Percentiles rank a stretch among this genome's conserved stretches.
Conservation (phyloP, 2,888 invertebrate species). For the Drosophila borealis region DNA sequence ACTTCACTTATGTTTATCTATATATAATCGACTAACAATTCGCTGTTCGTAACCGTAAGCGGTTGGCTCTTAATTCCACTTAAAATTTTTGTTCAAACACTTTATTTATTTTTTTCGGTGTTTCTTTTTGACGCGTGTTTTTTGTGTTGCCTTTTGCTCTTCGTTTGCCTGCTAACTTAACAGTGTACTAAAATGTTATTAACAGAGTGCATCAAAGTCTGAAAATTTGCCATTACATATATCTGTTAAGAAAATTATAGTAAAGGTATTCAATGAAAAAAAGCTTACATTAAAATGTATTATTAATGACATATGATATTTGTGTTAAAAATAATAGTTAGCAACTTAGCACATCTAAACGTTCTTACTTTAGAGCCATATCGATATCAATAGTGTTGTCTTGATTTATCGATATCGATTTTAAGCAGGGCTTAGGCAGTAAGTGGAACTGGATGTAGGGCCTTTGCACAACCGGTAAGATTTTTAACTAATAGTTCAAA, state of each 20-base stretch:
- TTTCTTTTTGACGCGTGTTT: conserved; percentile 29
- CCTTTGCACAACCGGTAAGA: not conserved
- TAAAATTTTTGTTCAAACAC: not conserved
- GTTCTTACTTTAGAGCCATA: not conserved
- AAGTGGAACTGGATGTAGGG: not conserved
- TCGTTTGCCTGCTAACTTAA: conserved; percentile 15
- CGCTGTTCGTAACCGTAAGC: not conserved
- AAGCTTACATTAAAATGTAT: not conserved
- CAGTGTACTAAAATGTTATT: conserved; percentile 24
- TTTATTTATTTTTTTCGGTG: conserved; percentile 3
- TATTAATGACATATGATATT: too few species aligned
- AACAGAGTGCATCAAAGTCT: not conserved
- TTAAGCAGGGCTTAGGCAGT: not conserved
- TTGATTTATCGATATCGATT: not conserved
- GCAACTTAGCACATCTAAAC: not conserved
- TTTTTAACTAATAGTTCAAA: not conserved
- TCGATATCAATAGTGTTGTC: not conserved
- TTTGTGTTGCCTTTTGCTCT: not conserved
- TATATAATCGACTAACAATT: not conserved
- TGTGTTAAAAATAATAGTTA: too few species aligned
- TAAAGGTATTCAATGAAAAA: not conserved
- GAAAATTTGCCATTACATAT: not conserved
- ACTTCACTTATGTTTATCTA: not conserved
- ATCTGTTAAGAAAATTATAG: not conserved
- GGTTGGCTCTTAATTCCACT: not conserved